phyloP scores from a whole-genome alignment of 2,797 vertebrate species.

The Gambelia wislizenii region DNA sequence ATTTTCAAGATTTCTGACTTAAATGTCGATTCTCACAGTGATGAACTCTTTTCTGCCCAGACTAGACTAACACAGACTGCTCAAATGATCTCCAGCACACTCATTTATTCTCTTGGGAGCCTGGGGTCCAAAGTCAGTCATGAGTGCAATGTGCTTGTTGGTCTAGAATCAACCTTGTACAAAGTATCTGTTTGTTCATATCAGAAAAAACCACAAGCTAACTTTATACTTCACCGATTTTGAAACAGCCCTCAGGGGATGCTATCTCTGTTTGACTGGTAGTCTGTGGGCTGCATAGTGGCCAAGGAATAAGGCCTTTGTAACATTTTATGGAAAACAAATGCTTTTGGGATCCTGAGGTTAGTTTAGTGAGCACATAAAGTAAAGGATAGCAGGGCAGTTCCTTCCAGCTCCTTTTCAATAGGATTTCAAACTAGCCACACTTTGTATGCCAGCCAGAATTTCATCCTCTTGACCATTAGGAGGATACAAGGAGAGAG shows the following conservation, averaged over 20 bases:
- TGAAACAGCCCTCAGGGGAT: slow-evolving; percentile 68
- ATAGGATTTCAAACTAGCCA: background rate
- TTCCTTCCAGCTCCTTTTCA: background rate
- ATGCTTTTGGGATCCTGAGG: background rate
- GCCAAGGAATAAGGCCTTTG: slow-evolving; percentile 42
- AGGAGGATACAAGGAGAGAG: background rate
- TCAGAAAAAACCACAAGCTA: slow-evolving; percentile 72
- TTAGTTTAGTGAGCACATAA: slow-evolving; percentile 48
- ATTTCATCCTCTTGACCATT: background rate
- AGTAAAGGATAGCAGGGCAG: slow-evolving; percentile 14
- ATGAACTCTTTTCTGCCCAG: background rate
- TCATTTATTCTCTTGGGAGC: slow-evolving; percentile 13
- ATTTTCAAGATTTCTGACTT: background rate
- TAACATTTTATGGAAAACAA: slow-evolving; percentile 41
- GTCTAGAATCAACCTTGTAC: slow-evolving; percentile 64
- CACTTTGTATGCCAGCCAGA: slow-evolving; percentile 2
- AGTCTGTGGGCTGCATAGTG: slow-evolving; percentile 37
- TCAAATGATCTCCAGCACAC: fast-evolving
- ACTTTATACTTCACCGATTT: slow-evolving; percentile 67
- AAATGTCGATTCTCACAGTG: background rate
- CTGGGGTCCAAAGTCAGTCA: slow-evolving; percentile 55
- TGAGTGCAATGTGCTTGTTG: slow-evolving; percentile 52
- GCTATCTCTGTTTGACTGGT: slow-evolving; percentile 66
- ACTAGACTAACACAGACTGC: background rate
- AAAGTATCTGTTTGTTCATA: slow-evolving; percentile 68